Evolutionary conservation across 2,113 vertebrate genomes (phyloP).

Genomic region (Globicephala melas): DNA sequence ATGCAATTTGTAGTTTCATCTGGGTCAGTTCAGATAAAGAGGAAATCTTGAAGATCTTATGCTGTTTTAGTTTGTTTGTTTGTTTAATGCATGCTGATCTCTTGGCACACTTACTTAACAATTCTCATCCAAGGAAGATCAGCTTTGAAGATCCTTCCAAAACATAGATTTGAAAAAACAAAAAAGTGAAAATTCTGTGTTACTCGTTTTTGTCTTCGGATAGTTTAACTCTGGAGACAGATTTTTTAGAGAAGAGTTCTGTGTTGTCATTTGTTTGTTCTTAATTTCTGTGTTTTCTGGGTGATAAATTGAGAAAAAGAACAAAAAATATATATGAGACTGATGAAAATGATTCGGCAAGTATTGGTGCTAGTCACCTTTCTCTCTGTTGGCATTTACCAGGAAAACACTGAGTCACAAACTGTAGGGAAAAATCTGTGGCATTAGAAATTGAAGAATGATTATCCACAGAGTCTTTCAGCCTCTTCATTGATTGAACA

Average conservation of each 20-base stretch:
- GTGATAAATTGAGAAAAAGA: background rate
- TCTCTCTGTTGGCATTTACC: background rate
- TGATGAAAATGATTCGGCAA: background rate
- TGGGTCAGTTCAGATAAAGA: background rate
- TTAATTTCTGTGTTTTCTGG: slow-evolving; percentile 4
- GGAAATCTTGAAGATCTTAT: background rate
- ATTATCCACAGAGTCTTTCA: background rate
- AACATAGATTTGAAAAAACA: background rate
- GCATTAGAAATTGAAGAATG: slow-evolving; percentile 10
- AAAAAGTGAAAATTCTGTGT: background rate
- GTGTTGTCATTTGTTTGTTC: background rate
- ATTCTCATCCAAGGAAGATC: background rate
- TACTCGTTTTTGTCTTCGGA: background rate
- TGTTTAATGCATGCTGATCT: background rate
- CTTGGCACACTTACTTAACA: background rate
- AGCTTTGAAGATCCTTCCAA: too few relatives aligned
- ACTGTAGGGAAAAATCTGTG: background rate
- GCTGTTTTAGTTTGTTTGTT: background rate
- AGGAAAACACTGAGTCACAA: background rate
- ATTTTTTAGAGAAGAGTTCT: background rate
- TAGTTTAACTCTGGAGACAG: background rate
- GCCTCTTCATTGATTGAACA: background rate
- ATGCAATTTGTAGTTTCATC: background rate
- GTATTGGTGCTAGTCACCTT: background rate
- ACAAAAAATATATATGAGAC: background rate